phyloP scores from a whole-genome alignment of 64 coral and sea anemone species.

The Hydrozoanthus tunicans region DNA sequence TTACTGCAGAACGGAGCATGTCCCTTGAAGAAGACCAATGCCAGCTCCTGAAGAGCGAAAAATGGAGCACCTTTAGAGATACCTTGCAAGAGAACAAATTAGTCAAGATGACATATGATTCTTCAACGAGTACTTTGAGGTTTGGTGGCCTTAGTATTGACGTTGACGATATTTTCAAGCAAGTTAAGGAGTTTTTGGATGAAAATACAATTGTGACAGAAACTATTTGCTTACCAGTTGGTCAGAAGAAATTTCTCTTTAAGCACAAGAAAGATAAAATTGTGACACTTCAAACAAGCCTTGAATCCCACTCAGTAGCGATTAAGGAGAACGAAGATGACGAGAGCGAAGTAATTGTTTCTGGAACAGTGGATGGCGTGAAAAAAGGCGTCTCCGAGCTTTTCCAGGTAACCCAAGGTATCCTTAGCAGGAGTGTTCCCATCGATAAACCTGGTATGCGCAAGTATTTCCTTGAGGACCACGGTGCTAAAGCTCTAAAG shows the following conservation, averaged over 20 bases:
- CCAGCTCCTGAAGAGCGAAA: neutral
- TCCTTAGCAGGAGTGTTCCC: neutral
- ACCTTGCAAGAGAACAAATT: neutral
- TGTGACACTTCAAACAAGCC: constrained; percentile 3
- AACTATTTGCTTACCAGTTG: neutral
- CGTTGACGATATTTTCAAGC: constrained; percentile 2
- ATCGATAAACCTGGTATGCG: constrained; percentile 51
- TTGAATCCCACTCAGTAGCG: constrained; percentile 4
- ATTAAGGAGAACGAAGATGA: constrained; percentile 16
- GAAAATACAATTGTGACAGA: constrained; percentile 54
- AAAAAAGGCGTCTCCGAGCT: neutral
- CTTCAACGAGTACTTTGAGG: constrained; percentile 1
- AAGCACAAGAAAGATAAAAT: constrained; percentile 40
- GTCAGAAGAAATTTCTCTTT: constrained; percentile 44
- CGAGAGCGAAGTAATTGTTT: neutral
- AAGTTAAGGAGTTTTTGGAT: constrained; percentile 48
- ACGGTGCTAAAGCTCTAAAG: neutral
- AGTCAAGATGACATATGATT: constrained; percentile 10
- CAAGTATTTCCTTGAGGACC: neutral
- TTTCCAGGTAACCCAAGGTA: neutral
- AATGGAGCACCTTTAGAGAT: constrained; percentile 54
- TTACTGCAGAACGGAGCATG: constrained; percentile 36
- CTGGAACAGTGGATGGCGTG: constrained; percentile 37
- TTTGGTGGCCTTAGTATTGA: constrained; percentile 8
- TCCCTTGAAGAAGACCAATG: constrained; percentile 43